Conservation (phyloP, 2,797 vertebrate genomes). For the Parauchenoglanis ngamensis region DNA sequence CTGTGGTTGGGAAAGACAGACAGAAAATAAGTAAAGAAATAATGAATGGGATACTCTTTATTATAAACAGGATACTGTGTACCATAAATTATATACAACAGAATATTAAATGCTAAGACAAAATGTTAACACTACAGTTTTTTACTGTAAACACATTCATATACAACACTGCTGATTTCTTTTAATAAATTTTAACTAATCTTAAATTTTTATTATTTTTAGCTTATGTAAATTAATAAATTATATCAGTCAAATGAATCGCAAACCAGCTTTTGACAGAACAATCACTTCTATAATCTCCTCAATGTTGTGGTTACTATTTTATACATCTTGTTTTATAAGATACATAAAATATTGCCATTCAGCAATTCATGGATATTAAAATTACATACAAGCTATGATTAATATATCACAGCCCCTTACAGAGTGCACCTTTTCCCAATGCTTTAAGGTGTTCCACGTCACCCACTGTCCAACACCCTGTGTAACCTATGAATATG, state of each 20-base stretch:
- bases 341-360: no score
- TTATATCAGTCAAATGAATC: background rate
- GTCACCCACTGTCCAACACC: background rate
- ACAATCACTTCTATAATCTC: background rate
- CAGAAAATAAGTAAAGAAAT: background rate
- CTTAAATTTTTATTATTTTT: background rate
- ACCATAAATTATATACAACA: background rate
- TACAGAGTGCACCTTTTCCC: background rate
- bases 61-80: background rate
- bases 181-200: background rate
- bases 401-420: background rate
- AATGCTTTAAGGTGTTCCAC: background rate
- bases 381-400: background rate
- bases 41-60: background rate
- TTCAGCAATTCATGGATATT: no score
- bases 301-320: background rate
- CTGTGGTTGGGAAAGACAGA: slow-evolving; percentile 64
- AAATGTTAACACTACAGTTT: background rate
- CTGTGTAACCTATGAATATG: no score
- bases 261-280: background rate
- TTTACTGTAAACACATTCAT: background rate
- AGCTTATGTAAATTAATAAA: background rate
- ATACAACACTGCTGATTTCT: background rate
- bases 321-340: no score
- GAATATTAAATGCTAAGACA: background rate